A percentile compares a stretch with the other conserved stretches of the same genome.
phyloP scores from a whole-genome alignment of 1,140 invertebrate species.

The Lycorma delicatula region DNA sequence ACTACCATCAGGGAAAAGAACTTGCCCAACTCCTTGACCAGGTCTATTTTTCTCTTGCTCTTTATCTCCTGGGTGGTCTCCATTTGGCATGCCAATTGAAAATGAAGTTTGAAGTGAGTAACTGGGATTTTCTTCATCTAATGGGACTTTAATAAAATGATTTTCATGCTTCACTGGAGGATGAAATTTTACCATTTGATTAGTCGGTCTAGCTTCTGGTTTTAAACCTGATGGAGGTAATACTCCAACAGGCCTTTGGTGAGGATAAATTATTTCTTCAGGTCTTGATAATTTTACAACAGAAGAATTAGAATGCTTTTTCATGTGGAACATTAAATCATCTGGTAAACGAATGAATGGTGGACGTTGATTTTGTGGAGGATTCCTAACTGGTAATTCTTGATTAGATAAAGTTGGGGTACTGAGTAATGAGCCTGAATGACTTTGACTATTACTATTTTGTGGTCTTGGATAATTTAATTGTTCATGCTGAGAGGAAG shows the following conservation, averaged over 20 bases:
- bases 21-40: constrained; percentile 27
- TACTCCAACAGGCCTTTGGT: constrained; percentile 11
- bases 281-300: neutral
- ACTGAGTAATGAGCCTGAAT: no score
- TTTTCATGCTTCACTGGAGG: constrained; percentile 20
- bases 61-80: constrained; percentile 13
- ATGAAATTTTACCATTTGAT: constrained; percentile 14
- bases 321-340: neutral
- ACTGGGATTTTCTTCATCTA: constrained; percentile 27
- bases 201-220: neutral
- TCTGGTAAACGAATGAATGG: neutral
- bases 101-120: constrained; percentile 32
- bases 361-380: constrained; percentile 4
- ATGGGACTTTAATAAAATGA: constrained; percentile 27
- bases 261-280: neutral
- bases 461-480: no score
- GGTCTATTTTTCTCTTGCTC: constrained; percentile 15
- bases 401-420: neutral
- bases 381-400: neutral
- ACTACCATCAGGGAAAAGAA: constrained; percentile 23
- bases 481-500: neutral
- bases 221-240: neutral
- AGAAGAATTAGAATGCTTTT: neutral
- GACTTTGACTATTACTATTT: no score
- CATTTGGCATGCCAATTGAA: constrained; percentile 26